These are phyloP conservation scores for Nothocercus julius DNA, from an alignment of 2,113 vertebrate species.

Conservation along the genomic window DNA sequence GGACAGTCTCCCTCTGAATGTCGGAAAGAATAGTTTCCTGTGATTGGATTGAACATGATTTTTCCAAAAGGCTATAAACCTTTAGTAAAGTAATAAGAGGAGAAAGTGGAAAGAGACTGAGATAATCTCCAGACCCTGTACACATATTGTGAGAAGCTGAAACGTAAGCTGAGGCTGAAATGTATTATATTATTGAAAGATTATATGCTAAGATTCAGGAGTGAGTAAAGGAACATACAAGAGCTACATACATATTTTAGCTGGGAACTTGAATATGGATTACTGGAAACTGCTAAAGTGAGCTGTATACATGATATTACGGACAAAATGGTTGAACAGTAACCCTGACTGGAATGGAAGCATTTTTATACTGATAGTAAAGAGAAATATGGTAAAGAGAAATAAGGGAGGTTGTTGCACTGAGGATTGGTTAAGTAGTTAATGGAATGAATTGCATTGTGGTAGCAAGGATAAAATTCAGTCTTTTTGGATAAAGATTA, in stretches of 20 bases:
- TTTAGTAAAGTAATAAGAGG: neutral
- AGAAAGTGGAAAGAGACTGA: neutral
- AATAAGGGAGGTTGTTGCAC: neutral
- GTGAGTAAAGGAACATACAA: neutral
- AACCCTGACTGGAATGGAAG: neutral
- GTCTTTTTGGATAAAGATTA: neutral
- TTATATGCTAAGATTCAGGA: neutral
- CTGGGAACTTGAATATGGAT: neutral
- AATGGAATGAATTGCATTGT: neutral
- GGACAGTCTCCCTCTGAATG: neutral
- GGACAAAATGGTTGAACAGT: neutral
- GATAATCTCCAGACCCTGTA: neutral
- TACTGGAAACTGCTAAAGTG: neutral
- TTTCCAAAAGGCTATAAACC: neutral
- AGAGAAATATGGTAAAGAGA: neutral
- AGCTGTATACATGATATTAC: neutral
- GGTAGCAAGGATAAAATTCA: neutral
- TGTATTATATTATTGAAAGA: accelerated
- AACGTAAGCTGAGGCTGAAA: neutral
- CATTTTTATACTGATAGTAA: neutral
- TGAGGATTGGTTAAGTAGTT: neutral
- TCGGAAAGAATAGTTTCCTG: neutral
- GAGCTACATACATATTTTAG: accelerated
- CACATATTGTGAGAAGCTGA: neutral
- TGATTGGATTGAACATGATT: neutral